phyloP scores from a whole-genome alignment of 2,113 vertebrate species.

The Coptodon rendalli region DNA sequence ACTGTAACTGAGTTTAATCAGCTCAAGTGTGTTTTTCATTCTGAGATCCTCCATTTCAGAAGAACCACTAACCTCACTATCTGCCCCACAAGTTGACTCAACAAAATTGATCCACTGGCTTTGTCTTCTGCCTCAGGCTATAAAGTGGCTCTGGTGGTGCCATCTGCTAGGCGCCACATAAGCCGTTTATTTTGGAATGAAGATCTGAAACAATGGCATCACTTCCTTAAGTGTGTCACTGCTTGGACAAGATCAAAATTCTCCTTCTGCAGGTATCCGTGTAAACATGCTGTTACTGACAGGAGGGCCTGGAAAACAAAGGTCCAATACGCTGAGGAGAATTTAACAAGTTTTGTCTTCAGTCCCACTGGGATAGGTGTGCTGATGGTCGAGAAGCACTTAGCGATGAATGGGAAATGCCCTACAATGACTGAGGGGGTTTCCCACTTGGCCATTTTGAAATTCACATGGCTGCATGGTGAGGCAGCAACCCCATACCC shows the following conservation, averaged over 20 bases:
- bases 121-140: background rate
- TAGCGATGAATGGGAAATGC: background rate
- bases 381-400: background rate
- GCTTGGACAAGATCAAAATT: background rate
- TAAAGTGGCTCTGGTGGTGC: background rate
- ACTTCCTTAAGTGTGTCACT: background rate
- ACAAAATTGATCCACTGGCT: background rate
- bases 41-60: background rate
- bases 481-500: background rate
- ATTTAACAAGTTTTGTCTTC: background rate
- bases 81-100: background rate
- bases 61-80: background rate
- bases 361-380: background rate
- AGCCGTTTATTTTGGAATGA: background rate
- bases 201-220: background rate
- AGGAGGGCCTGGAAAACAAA: background rate
- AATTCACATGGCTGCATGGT: background rate
- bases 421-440: background rate
- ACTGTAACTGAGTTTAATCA: background rate
- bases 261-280: background rate
- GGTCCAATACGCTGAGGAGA: background rate
- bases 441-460: accelerated
- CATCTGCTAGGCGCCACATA: background rate
- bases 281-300: background rate
- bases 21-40: background rate